A percentile compares a stretch with the other conserved stretches of the same genome.
Conservation (phyloP, 1,140 invertebrate species). For the Bombus huntii region DNA sequence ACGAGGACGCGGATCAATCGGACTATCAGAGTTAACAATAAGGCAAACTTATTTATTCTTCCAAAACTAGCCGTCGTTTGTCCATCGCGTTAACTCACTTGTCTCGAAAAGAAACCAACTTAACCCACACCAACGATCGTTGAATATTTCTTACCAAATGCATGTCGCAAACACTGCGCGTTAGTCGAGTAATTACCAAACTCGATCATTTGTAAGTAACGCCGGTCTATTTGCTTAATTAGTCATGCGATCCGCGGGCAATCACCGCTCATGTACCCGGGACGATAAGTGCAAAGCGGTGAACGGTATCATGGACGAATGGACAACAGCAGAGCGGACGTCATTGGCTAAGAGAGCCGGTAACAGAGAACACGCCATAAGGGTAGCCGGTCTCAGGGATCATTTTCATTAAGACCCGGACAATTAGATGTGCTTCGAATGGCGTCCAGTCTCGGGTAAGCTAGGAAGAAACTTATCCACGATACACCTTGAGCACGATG, state of each 20-base stretch:
- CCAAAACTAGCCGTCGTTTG: background rate
- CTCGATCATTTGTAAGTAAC: constrained; percentile 9
- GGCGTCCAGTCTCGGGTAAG: constrained; percentile 61
- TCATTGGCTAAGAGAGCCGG: constrained; percentile 35
- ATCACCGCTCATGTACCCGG: background rate
- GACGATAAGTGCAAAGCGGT: constrained; percentile 14
- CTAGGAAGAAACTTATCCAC: constrained; percentile 58
- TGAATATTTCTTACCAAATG: background rate
- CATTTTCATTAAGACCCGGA: constrained; percentile 72
- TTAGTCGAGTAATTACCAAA: background rate
- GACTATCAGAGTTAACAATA: background rate
- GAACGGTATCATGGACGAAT: constrained; percentile 26
- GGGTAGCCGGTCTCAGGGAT: constrained; percentile 49
- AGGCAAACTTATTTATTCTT: background rate
- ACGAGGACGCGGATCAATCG: no score
- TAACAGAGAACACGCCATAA: constrained; percentile 29
- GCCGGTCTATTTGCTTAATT: constrained; percentile 7
- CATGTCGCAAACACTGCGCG: background rate
- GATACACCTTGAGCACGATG: constrained; percentile 41
- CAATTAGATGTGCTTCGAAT: constrained; percentile 70
- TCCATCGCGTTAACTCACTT: background rate
- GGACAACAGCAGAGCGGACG: background rate
- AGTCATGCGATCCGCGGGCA: constrained; percentile 2
- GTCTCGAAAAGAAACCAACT: background rate
- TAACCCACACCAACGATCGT: background rate